Evolutionary conservation across 2,113 vertebrate species (phyloP).

Genomic region (Mus musculus): DNA sequence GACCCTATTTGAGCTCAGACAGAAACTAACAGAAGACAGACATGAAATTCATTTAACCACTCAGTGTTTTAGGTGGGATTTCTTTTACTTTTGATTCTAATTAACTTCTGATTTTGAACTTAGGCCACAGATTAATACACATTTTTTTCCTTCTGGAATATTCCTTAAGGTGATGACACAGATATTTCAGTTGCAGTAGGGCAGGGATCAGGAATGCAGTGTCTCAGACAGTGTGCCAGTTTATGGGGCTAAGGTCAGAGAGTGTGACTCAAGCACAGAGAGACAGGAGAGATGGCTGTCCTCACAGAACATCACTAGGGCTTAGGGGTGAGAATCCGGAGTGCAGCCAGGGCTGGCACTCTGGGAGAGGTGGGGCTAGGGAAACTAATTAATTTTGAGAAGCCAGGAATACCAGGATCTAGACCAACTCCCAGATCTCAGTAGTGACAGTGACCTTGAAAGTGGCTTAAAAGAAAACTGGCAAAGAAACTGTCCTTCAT

Average conservation of each 20-base stretch:
- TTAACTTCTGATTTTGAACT: background rate
- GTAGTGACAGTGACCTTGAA: conserved; percentile 58
- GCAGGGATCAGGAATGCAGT: background rate
- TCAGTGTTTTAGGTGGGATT: background rate
- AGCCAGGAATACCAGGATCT: background rate
- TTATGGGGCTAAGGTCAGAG: background rate
- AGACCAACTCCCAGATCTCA: background rate
- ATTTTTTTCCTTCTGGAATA: background rate
- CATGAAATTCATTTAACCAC: background rate
- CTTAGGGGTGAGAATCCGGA: background rate
- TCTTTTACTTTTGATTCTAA: background rate
- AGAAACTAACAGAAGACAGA: background rate
- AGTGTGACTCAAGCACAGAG: background rate
- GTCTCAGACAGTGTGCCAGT: background rate
- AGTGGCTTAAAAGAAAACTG: background rate
- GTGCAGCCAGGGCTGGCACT: background rate
- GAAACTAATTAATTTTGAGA: conserved; percentile 71
- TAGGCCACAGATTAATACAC: background rate
- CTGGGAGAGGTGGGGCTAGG: background rate
- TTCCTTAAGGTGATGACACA: background rate
- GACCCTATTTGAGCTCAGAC: background rate
- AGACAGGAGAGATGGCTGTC: background rate
- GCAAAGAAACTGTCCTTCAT: conserved; percentile 26
- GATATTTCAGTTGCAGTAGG: background rate
- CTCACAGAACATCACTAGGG: background rate